phyloP scores from a whole-genome alignment of 1,140 invertebrate genomes.

The Mycetomoellerius zeteki region DNA sequence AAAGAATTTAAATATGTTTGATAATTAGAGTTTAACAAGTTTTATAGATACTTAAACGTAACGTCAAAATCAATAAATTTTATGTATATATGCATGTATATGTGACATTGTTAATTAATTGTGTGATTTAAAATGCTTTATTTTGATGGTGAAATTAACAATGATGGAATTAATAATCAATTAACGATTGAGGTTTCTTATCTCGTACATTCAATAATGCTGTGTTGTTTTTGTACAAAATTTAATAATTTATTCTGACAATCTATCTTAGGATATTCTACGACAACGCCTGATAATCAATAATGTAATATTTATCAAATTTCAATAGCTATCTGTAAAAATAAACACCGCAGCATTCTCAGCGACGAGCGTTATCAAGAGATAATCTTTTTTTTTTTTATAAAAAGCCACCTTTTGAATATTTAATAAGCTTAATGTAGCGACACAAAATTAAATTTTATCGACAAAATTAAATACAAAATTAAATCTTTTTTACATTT shows the following conservation, averaged over 20 bases:
- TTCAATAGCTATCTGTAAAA: background rate
- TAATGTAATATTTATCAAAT: constrained; percentile 5
- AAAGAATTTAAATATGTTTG: background rate
- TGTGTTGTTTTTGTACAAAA: constrained; percentile 2
- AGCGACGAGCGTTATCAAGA: background rate
- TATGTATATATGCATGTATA: background rate
- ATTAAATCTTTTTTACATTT: background rate
- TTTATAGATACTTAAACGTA: background rate
- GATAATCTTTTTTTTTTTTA: background rate
- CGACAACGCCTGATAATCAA: background rate
- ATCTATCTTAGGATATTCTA: background rate
- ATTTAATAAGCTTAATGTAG: background rate
- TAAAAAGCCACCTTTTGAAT: background rate
- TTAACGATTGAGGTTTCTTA: constrained; percentile 13
- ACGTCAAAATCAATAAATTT: constrained; percentile 15
- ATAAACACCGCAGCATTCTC: background rate
- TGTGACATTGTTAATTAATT: background rate
- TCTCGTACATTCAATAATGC: background rate
- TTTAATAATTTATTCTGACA: background rate
- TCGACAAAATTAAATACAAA: too few relatives aligned
- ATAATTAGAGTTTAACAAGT: constrained; percentile 10
- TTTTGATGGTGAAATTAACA: background rate
- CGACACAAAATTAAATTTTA: background rate
- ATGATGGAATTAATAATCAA: background rate
- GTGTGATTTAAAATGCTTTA: background rate